Evolutionary conservation across 2,888 invertebrate genomes (phyloP), one percentile per base, ranked within the genome.

Genomic region (Ligdia adustata): DNA sequence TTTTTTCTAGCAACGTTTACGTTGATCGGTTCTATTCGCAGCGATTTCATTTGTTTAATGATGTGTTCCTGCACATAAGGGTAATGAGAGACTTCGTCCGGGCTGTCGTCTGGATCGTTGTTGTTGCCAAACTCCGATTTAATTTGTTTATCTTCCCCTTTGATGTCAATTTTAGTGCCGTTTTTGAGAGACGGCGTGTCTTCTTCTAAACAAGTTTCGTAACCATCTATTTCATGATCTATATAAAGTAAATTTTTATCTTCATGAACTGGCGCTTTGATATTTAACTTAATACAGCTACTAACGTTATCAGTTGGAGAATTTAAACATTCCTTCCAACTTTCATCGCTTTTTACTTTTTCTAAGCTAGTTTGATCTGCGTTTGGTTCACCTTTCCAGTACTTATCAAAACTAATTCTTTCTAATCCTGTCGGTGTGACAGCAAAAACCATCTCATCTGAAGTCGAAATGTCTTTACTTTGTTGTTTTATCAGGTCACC

Each of bases 191-290:
- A 82, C 24, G 90, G 82, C 28, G 92, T 87, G 42, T 92, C 92
- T 46, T 93, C 93, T 54, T 93, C 93, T 46, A 92, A 73, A 71
- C 93, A 93, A 2, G 93, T 93, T 75, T 93, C 93, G 72, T 93
- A 93, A 42, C 91, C 92, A 42, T 91, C 91, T 55, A 89, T 76
- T 60, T 91, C 90, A 55, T 91, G 91, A 67, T 91, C 91, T 47
- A 91, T 91, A 55, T 76, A 91, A 27, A 90, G 62, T 38, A 91
- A 61, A 65, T 73, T 84, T 37, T 76, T 82, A 48, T 85, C 80
- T 35, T 41, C 47, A 62, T 83, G 89, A 69, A 81, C 80, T 70
- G 82, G 80, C 44, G 77, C 78, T 77, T 73, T 80, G 4, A 22
- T 37, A 12, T 76, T 72, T 7, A 73, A 22, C 7, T 22, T 22